Evolutionary conservation across 2,797 vertebrate genomes (phyloP).

Genomic region (Lacerta agilis): DNA sequence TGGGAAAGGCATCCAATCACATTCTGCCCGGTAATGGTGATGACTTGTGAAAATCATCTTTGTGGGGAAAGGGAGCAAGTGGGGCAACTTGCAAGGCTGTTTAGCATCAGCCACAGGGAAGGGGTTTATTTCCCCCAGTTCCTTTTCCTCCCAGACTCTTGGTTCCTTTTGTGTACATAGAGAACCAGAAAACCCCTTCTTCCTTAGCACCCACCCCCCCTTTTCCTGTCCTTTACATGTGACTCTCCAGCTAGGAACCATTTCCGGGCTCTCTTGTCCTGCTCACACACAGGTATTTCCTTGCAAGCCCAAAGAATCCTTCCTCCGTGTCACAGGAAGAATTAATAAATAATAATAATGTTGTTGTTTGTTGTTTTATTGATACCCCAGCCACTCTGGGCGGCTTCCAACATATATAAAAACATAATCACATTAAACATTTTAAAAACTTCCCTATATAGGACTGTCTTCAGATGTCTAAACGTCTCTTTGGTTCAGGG

Average conservation of each 20-base stretch:
- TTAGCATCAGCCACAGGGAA: background rate
- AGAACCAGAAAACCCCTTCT: background rate
- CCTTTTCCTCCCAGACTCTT: background rate
- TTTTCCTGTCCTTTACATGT: background rate
- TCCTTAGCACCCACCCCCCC: background rate
- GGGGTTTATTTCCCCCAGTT: background rate
- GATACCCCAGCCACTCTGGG: too few species aligned
- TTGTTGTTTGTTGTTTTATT: too few species aligned
- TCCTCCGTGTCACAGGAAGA: background rate
- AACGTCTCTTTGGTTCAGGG: too few species aligned
- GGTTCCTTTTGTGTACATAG: background rate
- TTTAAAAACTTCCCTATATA: too few species aligned
- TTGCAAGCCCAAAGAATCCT: background rate
- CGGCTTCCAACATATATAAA: too few species aligned
- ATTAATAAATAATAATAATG: too few species aligned
- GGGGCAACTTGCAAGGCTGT: background rate
- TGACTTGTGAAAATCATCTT: conserved; percentile 59
- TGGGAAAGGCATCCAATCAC: conserved; percentile 37
- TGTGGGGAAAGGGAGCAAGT: background rate
- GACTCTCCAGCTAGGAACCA: background rate
- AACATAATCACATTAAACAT: too few species aligned
- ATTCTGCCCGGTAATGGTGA: conserved; percentile 42
- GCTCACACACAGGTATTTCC: background rate
- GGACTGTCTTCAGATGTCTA: too few species aligned
- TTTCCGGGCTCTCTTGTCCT: background rate